Evolutionary conservation across 2,797 vertebrate species (phyloP), one percentile per base, ranked within the genome.

Genomic region (Schizopygopsis malacanthus): DNA sequence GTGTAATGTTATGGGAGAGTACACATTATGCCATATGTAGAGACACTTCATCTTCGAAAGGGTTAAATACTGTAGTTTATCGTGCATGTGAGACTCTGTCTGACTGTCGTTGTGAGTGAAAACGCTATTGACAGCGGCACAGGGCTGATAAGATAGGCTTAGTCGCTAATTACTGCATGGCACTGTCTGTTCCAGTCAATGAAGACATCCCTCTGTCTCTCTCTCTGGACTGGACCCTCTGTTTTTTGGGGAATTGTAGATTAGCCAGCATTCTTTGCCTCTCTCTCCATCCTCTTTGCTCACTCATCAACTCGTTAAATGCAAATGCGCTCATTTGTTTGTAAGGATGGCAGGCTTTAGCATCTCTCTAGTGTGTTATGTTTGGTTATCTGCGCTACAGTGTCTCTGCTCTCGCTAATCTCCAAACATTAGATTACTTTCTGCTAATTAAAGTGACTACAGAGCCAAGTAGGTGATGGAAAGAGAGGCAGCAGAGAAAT

Each of bases 391-490:
- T 89, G 77, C 85, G 89, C 93, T 93, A 87, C 90, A 90, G 90
- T 92, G 92, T 92, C 81, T 93, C 84, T 65, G 86, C 87, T 89
- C 52, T 79, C 22, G 20, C 91, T 95, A 93, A 95, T 94, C 93
- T 92, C 88, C 91, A 85, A 89, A 88, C 89, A 89, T 94, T 94
- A 93, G 92, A 93, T 94, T 93, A 90, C 90, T 90, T 90, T 82
- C 90, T 87, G 87, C 93, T 95, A 95, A 94, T 95, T 93, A 94
- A 94, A 94, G 87, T 83, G 89, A 86, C 89, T 72, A 15, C 72
- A 86, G 86, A 91, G 93, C 92, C 92, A 95, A 93, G 92, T 93
- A 93, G 94, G 93, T 93, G 93, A 94, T 87, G 82, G 84, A 90
- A 82, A 82, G 69, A 88, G 69, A 79, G 85, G 89, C n/a, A 71